Evolutionary conservation across 1,140 invertebrate species (phyloP).

Genomic region (Psix sp.): DNA sequence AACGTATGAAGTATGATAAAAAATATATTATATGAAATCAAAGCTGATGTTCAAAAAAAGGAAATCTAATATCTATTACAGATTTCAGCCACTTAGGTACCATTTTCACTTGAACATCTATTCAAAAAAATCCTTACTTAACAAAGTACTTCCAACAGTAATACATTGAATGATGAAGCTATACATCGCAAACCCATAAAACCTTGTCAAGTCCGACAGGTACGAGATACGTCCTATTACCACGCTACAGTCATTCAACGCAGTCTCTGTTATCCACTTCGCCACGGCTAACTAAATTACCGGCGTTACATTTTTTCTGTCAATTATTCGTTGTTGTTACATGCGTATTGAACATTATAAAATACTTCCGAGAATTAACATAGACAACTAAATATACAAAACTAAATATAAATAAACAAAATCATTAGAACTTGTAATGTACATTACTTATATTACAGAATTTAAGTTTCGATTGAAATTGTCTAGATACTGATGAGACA

Average conservation of each 20-base stretch:
- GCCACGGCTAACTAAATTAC: slow-evolving; percentile 76
- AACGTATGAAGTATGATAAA: too few relatives aligned
- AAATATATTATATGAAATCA: too few relatives aligned
- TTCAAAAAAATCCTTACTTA: slow-evolving; percentile 35
- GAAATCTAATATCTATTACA: too few relatives aligned
- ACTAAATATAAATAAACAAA: too few relatives aligned
- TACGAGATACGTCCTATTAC: slow-evolving; percentile 77
- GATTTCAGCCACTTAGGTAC: too few relatives aligned
- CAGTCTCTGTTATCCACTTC: slow-evolving; percentile 65
- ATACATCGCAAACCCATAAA: slow-evolving; percentile 75
- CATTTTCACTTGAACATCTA: slow-evolving; percentile 24
- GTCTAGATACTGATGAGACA: too few relatives aligned
- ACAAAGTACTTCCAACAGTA: slow-evolving; percentile 46
- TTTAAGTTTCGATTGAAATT: too few relatives aligned
- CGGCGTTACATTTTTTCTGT: slow-evolving; percentile 77
- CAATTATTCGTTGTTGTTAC: slow-evolving; percentile 71
- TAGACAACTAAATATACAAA: too few relatives aligned
- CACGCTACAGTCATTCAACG: slow-evolving; percentile 62
- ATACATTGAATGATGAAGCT: slow-evolving; percentile 76
- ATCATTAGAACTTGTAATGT: too few relatives aligned
- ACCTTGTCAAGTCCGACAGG: slow-evolving; percentile 74
- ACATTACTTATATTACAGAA: too few relatives aligned
- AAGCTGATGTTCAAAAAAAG: too few relatives aligned
- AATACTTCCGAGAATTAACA: too few relatives aligned
- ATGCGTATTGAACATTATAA: slow-evolving; percentile 71